Conservation (phyloP, 2,888 invertebrate species). For the Hemithea aestivaria region DNA sequence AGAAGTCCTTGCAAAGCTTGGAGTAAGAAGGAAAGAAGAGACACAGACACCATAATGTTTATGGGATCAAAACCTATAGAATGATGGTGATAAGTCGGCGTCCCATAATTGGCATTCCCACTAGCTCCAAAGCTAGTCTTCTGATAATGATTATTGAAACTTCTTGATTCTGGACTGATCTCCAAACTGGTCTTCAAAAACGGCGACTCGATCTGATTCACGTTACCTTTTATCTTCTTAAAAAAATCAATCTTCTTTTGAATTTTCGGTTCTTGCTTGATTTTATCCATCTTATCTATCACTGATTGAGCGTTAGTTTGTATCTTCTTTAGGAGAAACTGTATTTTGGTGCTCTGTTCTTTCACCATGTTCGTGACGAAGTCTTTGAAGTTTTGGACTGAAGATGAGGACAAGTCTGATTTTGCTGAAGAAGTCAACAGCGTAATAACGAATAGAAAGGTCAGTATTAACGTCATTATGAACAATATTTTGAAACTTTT, state of each 20-base stretch:
- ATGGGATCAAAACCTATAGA: constrained; percentile 75
- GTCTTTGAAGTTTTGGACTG: constrained; percentile 55
- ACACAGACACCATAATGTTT: constrained; percentile 71
- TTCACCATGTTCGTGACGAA: constrained; percentile 57
- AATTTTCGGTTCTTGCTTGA: constrained; percentile 37
- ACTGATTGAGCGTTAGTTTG: constrained; percentile 62
- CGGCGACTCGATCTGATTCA: constrained; percentile 57
- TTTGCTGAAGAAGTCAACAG: constrained; percentile 47
- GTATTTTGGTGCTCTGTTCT: constrained; percentile 64
- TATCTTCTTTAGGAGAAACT: constrained; percentile 56
- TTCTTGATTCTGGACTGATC: constrained; percentile 41
- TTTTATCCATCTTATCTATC: constrained; percentile 52
- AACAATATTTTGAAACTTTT: constrained; percentile 35
- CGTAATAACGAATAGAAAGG: constrained; percentile 47
- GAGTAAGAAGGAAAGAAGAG: constrained; percentile 64
- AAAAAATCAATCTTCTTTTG: constrained; percentile 10
- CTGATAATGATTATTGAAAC: constrained; percentile 52
- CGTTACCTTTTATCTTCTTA: constrained; percentile 14
- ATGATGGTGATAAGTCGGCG: constrained; percentile 66
- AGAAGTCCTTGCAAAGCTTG: constrained; percentile 69
- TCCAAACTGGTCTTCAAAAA: constrained; percentile 33
- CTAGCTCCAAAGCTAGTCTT: constrained; percentile 57
- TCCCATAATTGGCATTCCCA: constrained; percentile 49
- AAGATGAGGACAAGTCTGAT: constrained; percentile 40
- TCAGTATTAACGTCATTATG: constrained; percentile 58